Base-by-base conservation (phyloP, 2,113 vertebrate species). In the Brachirus orientalis region DNA sequence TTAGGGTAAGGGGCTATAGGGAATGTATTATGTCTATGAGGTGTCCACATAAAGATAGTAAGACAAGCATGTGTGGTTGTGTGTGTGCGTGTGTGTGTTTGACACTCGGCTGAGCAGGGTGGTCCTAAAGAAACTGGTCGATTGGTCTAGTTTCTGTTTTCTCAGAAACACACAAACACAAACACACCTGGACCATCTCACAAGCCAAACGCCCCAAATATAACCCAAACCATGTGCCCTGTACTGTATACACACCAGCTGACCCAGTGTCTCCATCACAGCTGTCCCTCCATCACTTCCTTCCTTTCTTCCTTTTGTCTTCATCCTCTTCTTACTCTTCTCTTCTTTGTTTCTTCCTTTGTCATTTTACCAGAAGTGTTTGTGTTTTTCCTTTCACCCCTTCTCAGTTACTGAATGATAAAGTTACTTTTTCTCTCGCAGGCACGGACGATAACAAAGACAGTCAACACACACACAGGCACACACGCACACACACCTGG, bases 131-230 rank as follows among this genome's bases (percentile, higher is more conserved):
- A 84, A 6, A 86, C 69, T 62, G 60, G 19, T 86, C 64, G 82
- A 74, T 75, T 18, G 70, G 47, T 88, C 82, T 82, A 87, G 83
- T 92, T 92, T 86, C 88, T 87, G 78, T 90, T 92, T 92, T 91
- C 81, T 90, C 75, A 79, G 82, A 88, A 76, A 86, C 46, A 83
- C 67, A 79, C 72, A 80, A 44, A 63, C 54, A 74, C 80, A 69
- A 90, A 72, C 81, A 64, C 91, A 90, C 88, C 83, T 90, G 87
- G 82, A 80, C 55, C 58, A 56, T 20, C 51, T 59, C 43, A 16
- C 33, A 54, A 45, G 52, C 44, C n/a, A n/a, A n/a, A n/a, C n/a
- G n/a, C n/a, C n/a, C 73, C 22, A 35, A 55, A 55, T 79, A 75
- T 63, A 77, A 78, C 46, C 43, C 22, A 48, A 59, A 74, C 59